Evolutionary conservation across 1,140 invertebrate species (phyloP).

Genomic region (Brachionus sp.): DNA sequence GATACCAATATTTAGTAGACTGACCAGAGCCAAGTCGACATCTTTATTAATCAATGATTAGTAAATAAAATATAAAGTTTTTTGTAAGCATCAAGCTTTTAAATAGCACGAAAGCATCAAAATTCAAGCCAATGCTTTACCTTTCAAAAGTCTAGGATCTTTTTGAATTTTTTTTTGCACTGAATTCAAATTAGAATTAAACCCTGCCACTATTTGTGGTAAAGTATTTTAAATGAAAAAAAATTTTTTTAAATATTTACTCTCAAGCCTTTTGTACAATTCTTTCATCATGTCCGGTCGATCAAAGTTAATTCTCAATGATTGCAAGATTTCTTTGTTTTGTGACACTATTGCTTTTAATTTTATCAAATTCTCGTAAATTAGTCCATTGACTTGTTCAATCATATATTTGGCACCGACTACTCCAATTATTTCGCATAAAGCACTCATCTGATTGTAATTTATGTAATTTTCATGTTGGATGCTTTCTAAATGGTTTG

Average conservation of each 20-base stretch:
- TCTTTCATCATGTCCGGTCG: constrained; percentile 97
- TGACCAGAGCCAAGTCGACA: constrained; percentile 44
- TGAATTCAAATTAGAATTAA: constrained; percentile 30
- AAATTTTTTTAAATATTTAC: constrained; percentile 53
- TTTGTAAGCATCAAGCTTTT: constrained; percentile 22
- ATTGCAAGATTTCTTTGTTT: constrained; percentile 45
- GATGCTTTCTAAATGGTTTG: neutral
- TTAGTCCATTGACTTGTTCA: constrained; percentile 30
- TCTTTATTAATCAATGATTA: constrained; percentile 36
- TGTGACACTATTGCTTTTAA: constrained; percentile 33
- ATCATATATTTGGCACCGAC: constrained; percentile 41
- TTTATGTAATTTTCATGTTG: constrained; percentile 39
- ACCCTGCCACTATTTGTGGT: constrained; percentile 21
- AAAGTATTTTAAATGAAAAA: constrained; percentile 33
- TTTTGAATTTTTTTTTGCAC: constrained; percentile 14
- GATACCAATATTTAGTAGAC: constrained; percentile 44
- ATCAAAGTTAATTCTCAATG: constrained; percentile 83
- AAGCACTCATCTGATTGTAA: constrained; percentile 10
- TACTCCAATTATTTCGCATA: constrained; percentile 39
- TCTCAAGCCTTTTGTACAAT: constrained; percentile 77
- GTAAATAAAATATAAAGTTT: constrained; percentile 32
- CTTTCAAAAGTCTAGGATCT: constrained; percentile 6
- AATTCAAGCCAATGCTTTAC: constrained; percentile 62
- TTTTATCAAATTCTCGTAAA: constrained; percentile 45
- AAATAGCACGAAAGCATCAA: neutral